Evolutionary conservation across 37 sponge, comb jelly and placozoan species (phyloP), one percentile per base, ranked within the genome.

Genomic region (Chondrosia reniformis): DNA sequence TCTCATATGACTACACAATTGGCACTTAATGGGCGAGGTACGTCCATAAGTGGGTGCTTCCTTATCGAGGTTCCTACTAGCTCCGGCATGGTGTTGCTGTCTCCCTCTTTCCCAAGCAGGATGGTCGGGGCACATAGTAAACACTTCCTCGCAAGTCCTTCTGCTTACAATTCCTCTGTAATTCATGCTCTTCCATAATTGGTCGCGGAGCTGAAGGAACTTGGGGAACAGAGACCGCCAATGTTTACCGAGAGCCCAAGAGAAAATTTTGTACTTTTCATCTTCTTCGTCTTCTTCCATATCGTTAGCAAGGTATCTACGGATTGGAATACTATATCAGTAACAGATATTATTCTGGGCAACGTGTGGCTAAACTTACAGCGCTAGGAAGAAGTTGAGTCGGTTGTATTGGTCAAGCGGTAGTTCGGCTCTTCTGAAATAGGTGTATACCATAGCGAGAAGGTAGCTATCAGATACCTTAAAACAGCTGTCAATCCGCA

Each of bases 231-330:
- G 33, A 3, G 39, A 76, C 78, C 79, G 79, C 94, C 94, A 93
- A 0, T 33, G 56, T 52, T 74, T 59, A 7, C 94, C 94, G 19
- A 93, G 77, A 2, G 87, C 94, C 91, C 94, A 93, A 0, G 94
- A 85, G 57, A 93, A 89, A 36, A 93, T 88, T 59, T 89, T 91
- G 30, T 89, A 86, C 61, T 93, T 93, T 63, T 87, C 87, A 38
- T 93, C 90, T 45, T 93, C 94, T 33, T 93, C 87, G 42, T 93
- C 94, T 77, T 93, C 91, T 63, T 93, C 94, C 85, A 93, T 93
- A 28, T 93, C 94, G 65, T 87, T 87, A 25, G 94, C 94, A 4
- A 93, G 84, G 46, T 89, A 69, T 25, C 72, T 69, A 24, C 4
- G 22, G 17, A 59, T 19, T 49, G 52, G 10, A n/a, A n/a, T n/a